phyloP scores from a whole-genome alignment of 1,140 invertebrate genomes.

The Drosophila chauvacae region DNA sequence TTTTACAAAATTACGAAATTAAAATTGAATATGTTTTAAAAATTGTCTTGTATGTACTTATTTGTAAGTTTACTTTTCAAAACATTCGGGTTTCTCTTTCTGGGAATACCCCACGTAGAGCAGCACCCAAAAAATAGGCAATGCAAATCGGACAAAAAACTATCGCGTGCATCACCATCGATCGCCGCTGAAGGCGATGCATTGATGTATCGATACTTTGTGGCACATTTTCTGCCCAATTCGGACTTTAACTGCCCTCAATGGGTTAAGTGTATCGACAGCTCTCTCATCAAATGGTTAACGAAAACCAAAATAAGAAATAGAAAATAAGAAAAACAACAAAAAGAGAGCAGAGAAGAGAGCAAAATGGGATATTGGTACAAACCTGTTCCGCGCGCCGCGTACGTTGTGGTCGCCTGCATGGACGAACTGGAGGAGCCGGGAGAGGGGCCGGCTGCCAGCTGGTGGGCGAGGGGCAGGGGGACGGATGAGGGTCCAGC shows the following conservation, averaged over 20 bases:
- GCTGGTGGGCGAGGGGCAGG: conserved; percentile 20
- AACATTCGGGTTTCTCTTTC: not conserved
- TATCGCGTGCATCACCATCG: not conserved
- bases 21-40: not conserved
- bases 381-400: conserved; percentile 76
- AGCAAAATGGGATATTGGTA: conserved; percentile 26
- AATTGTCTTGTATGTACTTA: not conserved
- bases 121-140: not conserved
- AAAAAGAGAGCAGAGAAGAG: conserved; percentile 25
- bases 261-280: conserved; percentile 7
- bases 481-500: conserved; percentile 51
- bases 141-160: not conserved
- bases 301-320: conserved; percentile 8
- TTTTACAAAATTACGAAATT: not conserved
- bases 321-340: conserved; percentile 3
- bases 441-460: conserved; percentile 23
- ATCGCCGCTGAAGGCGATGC: not conserved
- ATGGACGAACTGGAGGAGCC: conserved; percentile 67
- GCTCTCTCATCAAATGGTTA: conserved; percentile 2
- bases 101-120: not conserved
- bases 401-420: conserved; percentile 68
- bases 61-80: not conserved
- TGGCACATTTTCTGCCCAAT: not conserved
- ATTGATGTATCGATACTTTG: not conserved
- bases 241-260: not conserved